Evolutionary conservation across 2,113 vertebrate genomes (phyloP), one percentile per base, ranked within the genome.

Genomic region (Onychostoma macrolepis): DNA sequence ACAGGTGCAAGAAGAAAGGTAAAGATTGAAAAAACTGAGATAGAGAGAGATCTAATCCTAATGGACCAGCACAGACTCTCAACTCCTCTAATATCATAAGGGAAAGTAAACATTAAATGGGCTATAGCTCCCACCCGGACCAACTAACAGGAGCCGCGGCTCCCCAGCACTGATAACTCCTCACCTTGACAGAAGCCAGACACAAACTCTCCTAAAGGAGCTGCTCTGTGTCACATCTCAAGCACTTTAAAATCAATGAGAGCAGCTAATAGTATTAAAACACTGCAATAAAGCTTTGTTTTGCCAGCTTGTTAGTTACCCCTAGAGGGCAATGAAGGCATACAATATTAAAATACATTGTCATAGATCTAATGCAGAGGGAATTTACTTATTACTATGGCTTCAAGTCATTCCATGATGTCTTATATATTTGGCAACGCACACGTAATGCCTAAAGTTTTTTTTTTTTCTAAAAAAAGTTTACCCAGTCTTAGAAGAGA

Each of bases 31-130:
- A 74, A 63, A 86, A 63, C 74, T n/a, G 80, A 78, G 58, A 85
- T 72, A 77, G 75, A 80, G 26, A 24, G 63, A 71, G 50, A 89
- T 87, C 88, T 93, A 92, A 94, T 94, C 93, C 93, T 91, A 89
- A 92, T 92, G 88, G 92, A 82, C 84, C 83, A 86, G 89, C 90
- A 69, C 83, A 90, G 93, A 90, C 56, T 85, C 86, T 80, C 80
- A 76, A 80, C 87, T 75, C 89, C 85, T 82, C 61, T 71, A 38
- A 78, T 79, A 36, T 86, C 45, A 45, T 80, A 80, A 77, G 19
- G 76, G 58, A 80, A 69, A 71, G 76, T 86, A 86, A 86, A 86
- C 85, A 86, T 79, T 80, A 89, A 90, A 88, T 65, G 56, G 61
- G 77, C 63, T 45, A 30, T 69, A 87, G 69, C 41, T 86, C 61